These are phyloP conservation scores for Hemiscyllium ocellatum DNA, from an alignment of 2,113 vertebrate species.

Conservation along the genomic window DNA sequence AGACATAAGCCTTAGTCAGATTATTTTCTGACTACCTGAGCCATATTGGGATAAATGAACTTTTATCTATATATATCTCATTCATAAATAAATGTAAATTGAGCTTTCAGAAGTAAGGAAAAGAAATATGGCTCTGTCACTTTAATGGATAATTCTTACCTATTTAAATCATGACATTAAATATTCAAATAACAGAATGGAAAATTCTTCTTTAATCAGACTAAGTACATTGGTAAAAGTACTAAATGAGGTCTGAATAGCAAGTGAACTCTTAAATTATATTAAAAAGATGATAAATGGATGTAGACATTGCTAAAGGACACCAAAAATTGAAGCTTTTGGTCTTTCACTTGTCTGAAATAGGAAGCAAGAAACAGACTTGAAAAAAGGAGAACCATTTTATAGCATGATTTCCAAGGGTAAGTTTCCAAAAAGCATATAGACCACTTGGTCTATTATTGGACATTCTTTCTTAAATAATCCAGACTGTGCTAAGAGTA, in stretches of 20 bases:
- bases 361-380: too few relatives aligned
- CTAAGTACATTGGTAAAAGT: not conserved
- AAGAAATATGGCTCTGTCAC: not conserved
- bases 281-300: not conserved
- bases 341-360: too few relatives aligned
- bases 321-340: too few relatives aligned
- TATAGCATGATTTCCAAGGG: too few relatives aligned
- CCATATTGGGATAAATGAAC: not conserved
- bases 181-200: not conserved
- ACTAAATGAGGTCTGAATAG: not conserved
- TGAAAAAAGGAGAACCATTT: too few relatives aligned
- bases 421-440: too few relatives aligned
- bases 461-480: too few relatives aligned
- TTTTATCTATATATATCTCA: not conserved
- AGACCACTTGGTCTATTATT: too few relatives aligned
- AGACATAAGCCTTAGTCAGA: not conserved
- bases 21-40: not conserved
- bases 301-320: too few relatives aligned
- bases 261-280: not conserved
- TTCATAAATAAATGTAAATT: not conserved
- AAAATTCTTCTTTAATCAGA: not conserved
- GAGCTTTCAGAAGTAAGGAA: not conserved
- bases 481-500: too few relatives aligned
- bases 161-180: not conserved
- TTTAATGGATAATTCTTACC: conserved; percentile 17